A percentile compares a stretch with the other conserved stretches of the same genome.
phyloP scores from a whole-genome alignment of 2,113 vertebrate species.

The Platichthys flesus region DNA sequence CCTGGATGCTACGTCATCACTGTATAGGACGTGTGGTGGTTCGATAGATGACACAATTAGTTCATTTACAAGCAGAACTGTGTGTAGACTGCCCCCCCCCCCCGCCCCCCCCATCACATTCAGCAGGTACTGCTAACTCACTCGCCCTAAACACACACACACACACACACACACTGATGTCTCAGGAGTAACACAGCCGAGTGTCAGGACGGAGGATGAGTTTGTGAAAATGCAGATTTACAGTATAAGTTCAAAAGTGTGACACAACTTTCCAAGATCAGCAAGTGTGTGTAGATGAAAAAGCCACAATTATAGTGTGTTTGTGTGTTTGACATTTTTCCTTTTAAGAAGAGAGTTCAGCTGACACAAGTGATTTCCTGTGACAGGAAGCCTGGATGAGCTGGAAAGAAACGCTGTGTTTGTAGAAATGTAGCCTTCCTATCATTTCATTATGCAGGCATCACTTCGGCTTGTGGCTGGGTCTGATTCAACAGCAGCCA shows the following conservation, averaged over 20 bases:
- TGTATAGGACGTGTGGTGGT: not conserved
- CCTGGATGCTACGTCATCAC: not conserved
- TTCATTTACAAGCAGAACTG: not conserved
- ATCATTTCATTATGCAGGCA: constrained; percentile 8
- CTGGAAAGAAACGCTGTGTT: not conserved
- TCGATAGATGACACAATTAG: not conserved
- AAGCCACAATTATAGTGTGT: not conserved
- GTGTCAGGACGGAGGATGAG: no score
- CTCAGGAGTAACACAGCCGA: no score
- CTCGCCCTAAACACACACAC: no score
- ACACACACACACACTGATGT: no score
- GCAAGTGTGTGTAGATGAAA: no score
- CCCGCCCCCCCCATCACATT: no score
- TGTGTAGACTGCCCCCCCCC: not conserved
- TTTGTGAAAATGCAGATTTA: no score
- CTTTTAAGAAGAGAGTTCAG: no score
- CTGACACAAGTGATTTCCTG: not conserved
- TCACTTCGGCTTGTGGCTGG: not conserved
- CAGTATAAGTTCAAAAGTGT: no score
- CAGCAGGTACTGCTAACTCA: no score
- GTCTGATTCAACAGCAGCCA: constrained; percentile 16
- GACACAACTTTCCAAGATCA: no score
- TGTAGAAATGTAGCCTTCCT: not conserved
- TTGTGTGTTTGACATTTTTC: not conserved
- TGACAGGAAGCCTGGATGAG: not conserved